Base-by-base conservation (phyloP, 2,888 invertebrate species). In the Villa cingulata region DNA sequence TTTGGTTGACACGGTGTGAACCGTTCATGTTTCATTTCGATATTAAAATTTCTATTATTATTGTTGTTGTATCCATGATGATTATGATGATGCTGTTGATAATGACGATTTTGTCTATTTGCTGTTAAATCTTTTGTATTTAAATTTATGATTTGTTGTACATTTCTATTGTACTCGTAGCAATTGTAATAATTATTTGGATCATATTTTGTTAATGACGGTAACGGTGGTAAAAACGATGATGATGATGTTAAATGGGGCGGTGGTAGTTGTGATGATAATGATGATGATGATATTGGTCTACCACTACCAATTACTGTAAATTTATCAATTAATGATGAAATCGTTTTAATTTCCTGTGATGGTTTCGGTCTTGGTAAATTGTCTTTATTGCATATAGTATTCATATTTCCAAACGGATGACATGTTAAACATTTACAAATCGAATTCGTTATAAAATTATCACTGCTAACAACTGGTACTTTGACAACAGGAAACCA, bases 311-410 rank as follows among this genome's bases (percentile, higher is more conserved):
- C 6, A 32, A 9, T 42, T 18, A 41, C 37, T 17, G 48, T 43
- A 34, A 49, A 47, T 48, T 53, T 54, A 36, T 49, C 51, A 14
- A 54, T 48, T 23, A 54, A 43, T 17, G 53, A 52, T 19, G 55
- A 54, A 37, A 55, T 52, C 15, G 55, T 54, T 40, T 44, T 46
- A 41, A 55, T 51, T 34, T 53, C 51, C 7, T 43, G 51, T 20
- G 51, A 48, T 37, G 49, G 45, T 23, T 23, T 23, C 7, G 7
- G 7, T 6, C 7, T 4, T 7, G 7, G 4, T 23, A 23, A 23
- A 23, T 23, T 23, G 7, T 4, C 5, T 6, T 40, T 40, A 23
- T 20, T 38, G n/a, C n/a, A n/a, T n/a, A n/a, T n/a, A 17, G 27
- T 40, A 37, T 37, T 48, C 6, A 42, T 19, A 39, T 42, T 50